A percentile compares a stretch with the other conserved stretches of the same genome.
Conservation (phyloP, 1,140 invertebrate genomes). For the Hypsibius dujardini region DNA sequence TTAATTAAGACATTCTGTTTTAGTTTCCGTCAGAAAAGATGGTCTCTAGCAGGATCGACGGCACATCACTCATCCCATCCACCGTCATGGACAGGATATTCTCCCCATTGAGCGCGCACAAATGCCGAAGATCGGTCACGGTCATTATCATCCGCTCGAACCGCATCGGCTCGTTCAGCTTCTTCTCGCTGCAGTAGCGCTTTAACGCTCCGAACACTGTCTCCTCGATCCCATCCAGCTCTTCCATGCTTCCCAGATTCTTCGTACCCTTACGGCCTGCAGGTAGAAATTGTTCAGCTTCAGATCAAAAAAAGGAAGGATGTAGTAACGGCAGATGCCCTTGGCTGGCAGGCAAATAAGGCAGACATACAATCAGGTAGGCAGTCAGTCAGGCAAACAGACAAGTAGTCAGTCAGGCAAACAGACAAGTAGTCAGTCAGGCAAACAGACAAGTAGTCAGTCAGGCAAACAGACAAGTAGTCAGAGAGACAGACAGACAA, state of each 20-base stretch:
- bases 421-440: too few relatives aligned
- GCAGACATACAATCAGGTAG: too few relatives aligned
- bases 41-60: slow-evolving; percentile 27
- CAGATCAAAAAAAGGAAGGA: neutral
- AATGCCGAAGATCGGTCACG: slow-evolving; percentile 30
- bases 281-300: slow-evolving; percentile 20
- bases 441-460: too few relatives aligned
- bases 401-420: too few relatives aligned
- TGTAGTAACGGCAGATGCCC: too few relatives aligned
- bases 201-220: slow-evolving; percentile 30
- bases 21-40: neutral
- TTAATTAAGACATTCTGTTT: too few relatives aligned
- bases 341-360: too few relatives aligned
- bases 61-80: slow-evolving; percentile 28
- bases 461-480: too few relatives aligned
- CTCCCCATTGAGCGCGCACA: slow-evolving; percentile 29
- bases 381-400: too few relatives aligned
- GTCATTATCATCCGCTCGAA: slow-evolving; percentile 33
- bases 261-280: slow-evolving; percentile 29
- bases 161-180: slow-evolving; percentile 28
- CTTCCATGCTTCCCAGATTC: slow-evolving; percentile 25
- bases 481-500: too few relatives aligned
- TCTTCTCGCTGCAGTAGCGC: slow-evolving; percentile 28
- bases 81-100: slow-evolving; percentile 28
- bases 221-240: slow-evolving; percentile 29